Evolutionary conservation across 2,113 vertebrate genomes (phyloP).

Genomic region (Nerophis ophidion): DNA sequence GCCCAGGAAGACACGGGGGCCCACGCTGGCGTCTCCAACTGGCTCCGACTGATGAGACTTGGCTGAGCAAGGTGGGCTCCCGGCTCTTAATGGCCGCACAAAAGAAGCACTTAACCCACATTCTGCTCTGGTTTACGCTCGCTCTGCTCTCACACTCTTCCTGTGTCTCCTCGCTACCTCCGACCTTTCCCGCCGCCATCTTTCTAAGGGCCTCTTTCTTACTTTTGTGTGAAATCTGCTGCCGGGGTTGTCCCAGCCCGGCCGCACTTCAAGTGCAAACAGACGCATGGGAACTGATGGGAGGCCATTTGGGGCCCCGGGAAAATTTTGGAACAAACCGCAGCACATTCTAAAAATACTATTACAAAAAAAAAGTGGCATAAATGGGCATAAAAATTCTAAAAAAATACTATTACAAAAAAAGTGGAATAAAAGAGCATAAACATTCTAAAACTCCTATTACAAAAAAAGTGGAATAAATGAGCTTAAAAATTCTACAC

Average conservation of each 20-base stretch:
- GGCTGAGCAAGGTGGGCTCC: slow-evolving; percentile 33
- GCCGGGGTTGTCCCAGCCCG: slow-evolving; percentile 32
- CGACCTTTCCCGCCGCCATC: slow-evolving; percentile 23
- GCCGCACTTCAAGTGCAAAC: slow-evolving; percentile 24
- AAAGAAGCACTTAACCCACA: slow-evolving; percentile 62
- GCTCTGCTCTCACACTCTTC: slow-evolving; percentile 53
- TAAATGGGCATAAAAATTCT: no score
- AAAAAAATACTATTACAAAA: no score
- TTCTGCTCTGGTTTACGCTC: slow-evolving; percentile 45
- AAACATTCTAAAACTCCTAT: no score
- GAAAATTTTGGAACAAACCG: no score
- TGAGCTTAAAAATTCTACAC: no score
- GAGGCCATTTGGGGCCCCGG: no score
- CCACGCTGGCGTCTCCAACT: slow-evolving; percentile 53
- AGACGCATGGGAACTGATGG: no score
- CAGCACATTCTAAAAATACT: no score
- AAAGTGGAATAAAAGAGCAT: no score
- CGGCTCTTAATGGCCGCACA: slow-evolving; percentile 52
- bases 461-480: no score
- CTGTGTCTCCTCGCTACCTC: slow-evolving; percentile 29
- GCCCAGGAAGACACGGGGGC: background rate
- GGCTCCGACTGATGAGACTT: slow-evolving; percentile 57
- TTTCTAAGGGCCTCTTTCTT: slow-evolving; percentile 23
- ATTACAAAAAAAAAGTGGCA: no score
- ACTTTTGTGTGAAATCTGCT: slow-evolving; percentile 49